A percentile compares a stretch with the other conserved stretches of the same genome.
Conservation (phyloP, 2,888 invertebrate genomes). For the Exocentrus adspersus region DNA sequence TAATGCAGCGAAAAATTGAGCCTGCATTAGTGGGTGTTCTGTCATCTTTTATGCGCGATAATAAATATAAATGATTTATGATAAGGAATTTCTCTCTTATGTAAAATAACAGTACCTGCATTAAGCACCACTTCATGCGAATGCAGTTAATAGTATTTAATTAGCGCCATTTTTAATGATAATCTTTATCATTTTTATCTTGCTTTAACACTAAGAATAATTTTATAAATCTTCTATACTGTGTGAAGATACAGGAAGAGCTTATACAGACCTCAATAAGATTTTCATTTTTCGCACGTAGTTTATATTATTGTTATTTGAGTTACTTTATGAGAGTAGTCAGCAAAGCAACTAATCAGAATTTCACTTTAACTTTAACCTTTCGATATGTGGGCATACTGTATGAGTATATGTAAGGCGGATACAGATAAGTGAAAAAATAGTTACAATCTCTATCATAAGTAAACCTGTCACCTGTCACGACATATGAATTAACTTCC, state of each 20-base stretch:
- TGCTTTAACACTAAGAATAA: neutral
- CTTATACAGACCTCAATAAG: too few relatives aligned
- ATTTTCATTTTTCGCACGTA: too few relatives aligned
- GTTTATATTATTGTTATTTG: too few relatives aligned
- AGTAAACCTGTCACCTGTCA: neutral
- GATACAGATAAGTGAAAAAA: neutral
- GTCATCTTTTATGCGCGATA: neutral
- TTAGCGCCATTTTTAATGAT: neutral
- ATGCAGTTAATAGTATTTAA: neutral
- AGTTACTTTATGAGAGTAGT: too few relatives aligned
- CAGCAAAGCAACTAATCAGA: too few relatives aligned
- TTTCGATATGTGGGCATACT: too few relatives aligned
- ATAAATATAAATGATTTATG: constrained; percentile 3
- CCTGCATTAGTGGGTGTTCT: neutral
- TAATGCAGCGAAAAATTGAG: neutral
- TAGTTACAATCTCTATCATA: neutral
- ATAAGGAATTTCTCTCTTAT: neutral
- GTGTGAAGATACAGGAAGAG: too few relatives aligned
- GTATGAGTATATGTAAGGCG: too few relatives aligned
- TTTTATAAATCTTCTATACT: too few relatives aligned
- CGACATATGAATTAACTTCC: neutral
- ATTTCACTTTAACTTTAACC: too few relatives aligned
- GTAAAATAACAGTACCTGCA: neutral
- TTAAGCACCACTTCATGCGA: neutral
- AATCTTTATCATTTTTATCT: neutral